These are phyloP conservation scores for Psophia crepitans DNA, from an alignment of 2,113 vertebrate genomes.

Conservation along the genomic window DNA sequence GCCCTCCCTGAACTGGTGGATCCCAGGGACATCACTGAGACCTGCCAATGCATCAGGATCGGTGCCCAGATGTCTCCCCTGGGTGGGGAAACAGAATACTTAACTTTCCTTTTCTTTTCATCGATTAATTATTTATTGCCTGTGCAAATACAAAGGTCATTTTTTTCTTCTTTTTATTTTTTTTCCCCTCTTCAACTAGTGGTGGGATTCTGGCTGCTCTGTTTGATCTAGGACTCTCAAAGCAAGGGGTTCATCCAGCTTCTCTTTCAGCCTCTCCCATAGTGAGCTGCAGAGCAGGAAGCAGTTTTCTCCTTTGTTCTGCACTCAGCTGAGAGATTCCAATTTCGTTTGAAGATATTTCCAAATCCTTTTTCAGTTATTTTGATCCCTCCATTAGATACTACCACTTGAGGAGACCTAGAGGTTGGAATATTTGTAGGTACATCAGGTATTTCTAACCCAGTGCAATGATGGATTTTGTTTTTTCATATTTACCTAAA, in stretches of 20 bases:
- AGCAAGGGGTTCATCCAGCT: neutral
- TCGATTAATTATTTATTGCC: neutral
- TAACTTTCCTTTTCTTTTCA: neutral
- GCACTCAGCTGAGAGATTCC: neutral
- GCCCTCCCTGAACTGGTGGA: too few species aligned
- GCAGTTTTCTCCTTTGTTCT: neutral
- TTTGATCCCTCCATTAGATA: neutral
- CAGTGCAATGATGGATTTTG: neutral
- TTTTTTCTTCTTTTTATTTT: neutral
- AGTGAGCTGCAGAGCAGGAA: neutral
- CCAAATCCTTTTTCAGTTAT: neutral
- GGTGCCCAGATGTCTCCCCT: neutral
- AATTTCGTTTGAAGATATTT: neutral
- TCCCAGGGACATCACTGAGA: neutral
- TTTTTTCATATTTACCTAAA: neutral
- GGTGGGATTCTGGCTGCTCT: neutral
- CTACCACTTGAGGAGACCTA: neutral
- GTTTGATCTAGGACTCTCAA: neutral
- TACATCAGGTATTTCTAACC: neutral
- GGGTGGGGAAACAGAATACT: neutral
- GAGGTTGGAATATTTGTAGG: neutral
- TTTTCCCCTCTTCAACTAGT: neutral
- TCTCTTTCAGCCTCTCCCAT: neutral
- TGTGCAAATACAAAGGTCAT: accelerated
- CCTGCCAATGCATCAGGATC: neutral